phyloP scores from a whole-genome alignment of 2,113 vertebrate species.

The Spermophilus dauricus region DNA sequence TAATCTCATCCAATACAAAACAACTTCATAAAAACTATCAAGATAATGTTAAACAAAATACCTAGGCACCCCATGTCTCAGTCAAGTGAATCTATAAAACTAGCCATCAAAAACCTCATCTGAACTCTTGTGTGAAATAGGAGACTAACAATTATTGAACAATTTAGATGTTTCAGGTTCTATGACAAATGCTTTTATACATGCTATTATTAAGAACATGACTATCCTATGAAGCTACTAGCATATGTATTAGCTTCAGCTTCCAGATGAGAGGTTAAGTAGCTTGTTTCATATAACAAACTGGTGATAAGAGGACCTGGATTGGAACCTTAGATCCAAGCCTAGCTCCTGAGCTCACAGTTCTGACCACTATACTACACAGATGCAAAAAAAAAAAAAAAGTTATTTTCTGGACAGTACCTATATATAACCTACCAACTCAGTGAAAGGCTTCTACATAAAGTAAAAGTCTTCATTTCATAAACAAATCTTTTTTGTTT shows the following conservation, averaged over 20 bases:
- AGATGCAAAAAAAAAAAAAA: not conserved
- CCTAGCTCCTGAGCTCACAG: not conserved
- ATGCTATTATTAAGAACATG: not conserved
- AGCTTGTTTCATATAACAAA: not conserved
- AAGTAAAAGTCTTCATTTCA: not conserved
- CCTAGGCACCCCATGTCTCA: rapidly evolving
- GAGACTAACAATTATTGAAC: not conserved
- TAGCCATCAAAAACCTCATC: not conserved
- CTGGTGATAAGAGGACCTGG: not conserved
- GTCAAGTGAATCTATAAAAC: not conserved
- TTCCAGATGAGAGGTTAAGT: not conserved
- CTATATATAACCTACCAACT: not conserved
- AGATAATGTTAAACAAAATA: not conserved
- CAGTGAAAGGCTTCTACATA: not conserved
- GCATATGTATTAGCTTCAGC: not conserved
- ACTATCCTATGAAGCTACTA: not conserved
- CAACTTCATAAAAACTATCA: not conserved
- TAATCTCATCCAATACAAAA: not conserved
- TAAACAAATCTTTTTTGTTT: not conserved
- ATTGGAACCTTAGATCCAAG: not conserved
- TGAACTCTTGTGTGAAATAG: not conserved
- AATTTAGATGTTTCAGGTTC: not conserved
- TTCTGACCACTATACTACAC: not conserved
- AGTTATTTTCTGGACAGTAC: not conserved
- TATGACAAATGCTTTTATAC: not conserved